phyloP scores from a whole-genome alignment of 2,888 invertebrate genomes.

The Cephus pulcher region DNA sequence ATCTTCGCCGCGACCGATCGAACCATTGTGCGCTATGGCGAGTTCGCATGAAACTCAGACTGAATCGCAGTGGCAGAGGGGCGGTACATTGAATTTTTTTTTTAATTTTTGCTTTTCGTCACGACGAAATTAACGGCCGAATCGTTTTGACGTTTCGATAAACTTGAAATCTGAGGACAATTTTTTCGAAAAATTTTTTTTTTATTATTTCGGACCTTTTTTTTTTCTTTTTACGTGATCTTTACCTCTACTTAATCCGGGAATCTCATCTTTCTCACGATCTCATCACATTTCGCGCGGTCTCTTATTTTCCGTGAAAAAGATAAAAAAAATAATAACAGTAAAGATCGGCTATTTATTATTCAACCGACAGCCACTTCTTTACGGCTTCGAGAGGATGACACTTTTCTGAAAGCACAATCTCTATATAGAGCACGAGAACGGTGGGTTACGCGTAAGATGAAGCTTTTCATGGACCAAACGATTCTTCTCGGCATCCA shows the following conservation, averaged over 20 bases:
- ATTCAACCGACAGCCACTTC: not conserved
- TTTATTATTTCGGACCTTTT: too few relatives aligned
- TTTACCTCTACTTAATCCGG: too few relatives aligned
- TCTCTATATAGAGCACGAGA: not conserved
- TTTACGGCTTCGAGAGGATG: not conserved
- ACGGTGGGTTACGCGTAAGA: not conserved
- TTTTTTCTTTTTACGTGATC: too few relatives aligned
- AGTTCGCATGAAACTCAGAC: slow-evolving; percentile 25
- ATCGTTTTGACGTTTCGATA: too few relatives aligned
- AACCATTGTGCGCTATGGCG: slow-evolving; percentile 22
- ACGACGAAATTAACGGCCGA: too few relatives aligned
- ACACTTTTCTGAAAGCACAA: not conserved
- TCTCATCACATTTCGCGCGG: not conserved
- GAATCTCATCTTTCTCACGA: not conserved
- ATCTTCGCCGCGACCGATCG: slow-evolving; percentile 20
- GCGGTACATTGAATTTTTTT: too few relatives aligned
- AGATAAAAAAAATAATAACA: not conserved
- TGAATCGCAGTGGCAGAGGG: not conserved
- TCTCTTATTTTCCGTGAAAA: not conserved
- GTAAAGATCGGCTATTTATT: not conserved
- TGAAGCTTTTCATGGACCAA: not conserved
- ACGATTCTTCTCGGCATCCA: not conserved
- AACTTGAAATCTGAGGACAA: too few relatives aligned
- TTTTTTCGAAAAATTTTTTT: too few relatives aligned
- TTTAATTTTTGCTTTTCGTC: too few relatives aligned